Percentiles rank a stretch among this genome's conserved stretches.
phyloP scores from a whole-genome alignment of 2,113 vertebrate species.

The Calypte anna region DNA sequence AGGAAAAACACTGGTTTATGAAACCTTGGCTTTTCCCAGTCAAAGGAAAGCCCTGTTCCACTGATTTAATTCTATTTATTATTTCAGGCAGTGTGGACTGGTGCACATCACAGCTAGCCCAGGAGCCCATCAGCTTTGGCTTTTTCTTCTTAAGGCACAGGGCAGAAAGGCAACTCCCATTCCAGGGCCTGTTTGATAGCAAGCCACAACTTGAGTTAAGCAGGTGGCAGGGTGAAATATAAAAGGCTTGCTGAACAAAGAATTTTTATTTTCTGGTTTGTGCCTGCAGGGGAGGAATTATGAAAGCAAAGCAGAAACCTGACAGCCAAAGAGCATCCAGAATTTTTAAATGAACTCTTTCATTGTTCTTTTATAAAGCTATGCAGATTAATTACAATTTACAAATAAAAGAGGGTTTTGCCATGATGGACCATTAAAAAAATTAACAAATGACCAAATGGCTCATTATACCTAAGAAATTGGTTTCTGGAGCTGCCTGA shows the following conservation, averaged over 20 bases:
- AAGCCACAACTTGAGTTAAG: constrained; percentile 61
- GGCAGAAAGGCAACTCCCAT: background rate
- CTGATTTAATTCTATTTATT: background rate
- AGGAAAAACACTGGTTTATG: fast-evolving
- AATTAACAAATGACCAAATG: background rate
- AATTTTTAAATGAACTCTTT: constrained; percentile 50
- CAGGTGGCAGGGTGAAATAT: constrained; percentile 73
- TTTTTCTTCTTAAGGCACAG: background rate
- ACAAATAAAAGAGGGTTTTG: constrained; percentile 54
- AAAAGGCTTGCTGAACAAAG: constrained; percentile 76
- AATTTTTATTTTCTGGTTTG: constrained; percentile 70
- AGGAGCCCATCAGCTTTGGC: background rate
- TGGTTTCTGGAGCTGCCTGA: background rate
- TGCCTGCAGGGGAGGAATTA: constrained; percentile 73
- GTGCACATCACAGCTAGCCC: background rate
- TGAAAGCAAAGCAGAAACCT: constrained; percentile 70
- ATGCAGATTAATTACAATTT: constrained; percentile 73
- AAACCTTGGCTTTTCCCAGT: background rate
- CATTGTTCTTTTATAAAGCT: constrained; percentile 67
- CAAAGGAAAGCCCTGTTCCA: background rate
- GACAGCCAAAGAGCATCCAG: constrained; percentile 59
- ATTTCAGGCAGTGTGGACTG: background rate
- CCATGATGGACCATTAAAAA: background rate
- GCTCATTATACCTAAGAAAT: constrained; percentile 11
- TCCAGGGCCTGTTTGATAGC: constrained; percentile 45